These are phyloP conservation scores for Muscina levida DNA, from an alignment of 2,888 invertebrate species.

Conservation along the genomic window DNA sequence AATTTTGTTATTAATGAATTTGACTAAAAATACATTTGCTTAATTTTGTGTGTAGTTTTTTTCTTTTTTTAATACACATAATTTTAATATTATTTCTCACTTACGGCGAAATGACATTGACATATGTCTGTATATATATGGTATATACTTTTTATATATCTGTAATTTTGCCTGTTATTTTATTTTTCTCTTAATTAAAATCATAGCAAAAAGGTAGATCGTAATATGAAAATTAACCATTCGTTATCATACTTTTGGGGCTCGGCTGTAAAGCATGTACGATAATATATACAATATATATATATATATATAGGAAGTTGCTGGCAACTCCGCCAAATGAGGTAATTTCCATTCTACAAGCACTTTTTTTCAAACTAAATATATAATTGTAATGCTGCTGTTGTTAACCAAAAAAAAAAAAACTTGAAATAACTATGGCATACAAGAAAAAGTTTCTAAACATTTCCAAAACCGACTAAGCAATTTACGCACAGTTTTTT, in stretches of 20 bases:
- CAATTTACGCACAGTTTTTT: too few species aligned
- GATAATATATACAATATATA: conserved; percentile 45
- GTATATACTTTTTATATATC: conserved; percentile 3
- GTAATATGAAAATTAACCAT: conserved; percentile 62
- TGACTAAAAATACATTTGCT: conserved; percentile 60
- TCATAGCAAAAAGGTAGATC: conserved; percentile 11
- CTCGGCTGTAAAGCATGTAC: conserved; percentile 64
- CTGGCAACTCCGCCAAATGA: too few species aligned
- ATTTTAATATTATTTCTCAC: conserved; percentile 3
- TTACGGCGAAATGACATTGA: conserved; percentile 38
- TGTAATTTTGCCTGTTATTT: neutral
- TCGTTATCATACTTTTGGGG: conserved; percentile 64
- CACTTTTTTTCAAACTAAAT: conserved; percentile 9
- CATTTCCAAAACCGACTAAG: neutral
- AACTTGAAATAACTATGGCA: conserved; percentile 15
- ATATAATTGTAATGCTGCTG: conserved; percentile 34
- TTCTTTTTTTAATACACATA: neutral
- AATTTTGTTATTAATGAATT: conserved; percentile 23
- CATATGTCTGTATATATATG: too few species aligned
- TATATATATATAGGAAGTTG: too few species aligned
- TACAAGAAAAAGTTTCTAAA: conserved; percentile 33
- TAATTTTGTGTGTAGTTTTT: conserved; percentile 46
- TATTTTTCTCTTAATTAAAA: neutral
- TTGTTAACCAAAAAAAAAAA: conserved; percentile 1
- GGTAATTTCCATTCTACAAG: conserved; percentile 63